phyloP scores from a whole-genome alignment of 2,888 invertebrate genomes.

The Mactromeris polynyma region DNA sequence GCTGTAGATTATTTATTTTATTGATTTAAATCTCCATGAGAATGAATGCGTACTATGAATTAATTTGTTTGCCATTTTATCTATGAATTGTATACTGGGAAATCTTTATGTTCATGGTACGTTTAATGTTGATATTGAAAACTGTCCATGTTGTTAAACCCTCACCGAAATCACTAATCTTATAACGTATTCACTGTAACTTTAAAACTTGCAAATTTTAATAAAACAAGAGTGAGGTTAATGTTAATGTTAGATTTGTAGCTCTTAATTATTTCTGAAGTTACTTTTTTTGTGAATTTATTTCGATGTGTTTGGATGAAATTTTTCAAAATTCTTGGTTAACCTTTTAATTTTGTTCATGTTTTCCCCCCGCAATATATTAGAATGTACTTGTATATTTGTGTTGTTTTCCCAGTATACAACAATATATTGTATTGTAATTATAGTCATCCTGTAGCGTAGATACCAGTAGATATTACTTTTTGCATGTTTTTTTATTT shows the following conservation, averaged over 20 bases:
- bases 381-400: too few species aligned
- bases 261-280: too few species aligned
- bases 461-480: not conserved
- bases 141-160: not conserved
- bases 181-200: not conserved
- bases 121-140: not conserved
- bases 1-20: too few species aligned
- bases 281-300: too few species aligned
- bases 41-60: too few species aligned
- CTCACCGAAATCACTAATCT: not conserved
- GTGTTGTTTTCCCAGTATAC: not conserved
- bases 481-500: constrained; percentile 30
- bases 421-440: not conserved
- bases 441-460: constrained; percentile 2
- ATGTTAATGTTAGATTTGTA: too few species aligned
- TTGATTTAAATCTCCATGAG: too few species aligned
- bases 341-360: too few species aligned
- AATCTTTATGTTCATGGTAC: not conserved
- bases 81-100: constrained; percentile 3
- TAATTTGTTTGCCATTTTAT: too few species aligned
- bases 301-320: too few species aligned
- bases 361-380: too few species aligned
- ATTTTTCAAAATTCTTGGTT: too few species aligned
- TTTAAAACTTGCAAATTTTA: not conserved
- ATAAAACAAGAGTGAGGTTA: not conserved